These are phyloP conservation scores for Artemia franciscana DNA, from an alignment of 1,140 invertebrate species.

Conservation along the genomic window DNA sequence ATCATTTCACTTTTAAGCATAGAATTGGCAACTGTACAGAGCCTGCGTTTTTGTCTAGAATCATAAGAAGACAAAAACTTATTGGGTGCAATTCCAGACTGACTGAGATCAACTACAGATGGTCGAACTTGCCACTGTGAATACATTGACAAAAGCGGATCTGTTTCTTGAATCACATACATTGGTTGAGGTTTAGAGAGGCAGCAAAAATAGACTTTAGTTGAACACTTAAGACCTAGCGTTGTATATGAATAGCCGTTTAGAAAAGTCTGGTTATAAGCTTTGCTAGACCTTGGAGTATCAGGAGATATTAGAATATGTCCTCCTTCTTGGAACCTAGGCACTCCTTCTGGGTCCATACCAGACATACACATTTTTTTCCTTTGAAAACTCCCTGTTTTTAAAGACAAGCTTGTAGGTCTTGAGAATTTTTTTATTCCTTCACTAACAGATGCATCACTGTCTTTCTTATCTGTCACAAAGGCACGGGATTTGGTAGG, in stretches of 20 bases:
- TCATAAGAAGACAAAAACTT: slow-evolving; percentile 32
- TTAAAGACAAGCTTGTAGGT: slow-evolving; percentile 50
- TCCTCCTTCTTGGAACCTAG: slow-evolving; percentile 12
- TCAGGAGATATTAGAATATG: slow-evolving; percentile 38
- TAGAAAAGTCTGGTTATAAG: slow-evolving; percentile 60
- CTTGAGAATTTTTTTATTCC: slow-evolving; percentile 45
- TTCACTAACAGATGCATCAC: not conserved
- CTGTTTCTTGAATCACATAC: slow-evolving; percentile 48
- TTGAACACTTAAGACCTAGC: slow-evolving; percentile 67
- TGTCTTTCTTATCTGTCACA: slow-evolving; percentile 1
- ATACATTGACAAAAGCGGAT: slow-evolving; percentile 86
- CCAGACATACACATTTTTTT: slow-evolving; percentile 40
- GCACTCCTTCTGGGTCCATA: slow-evolving; percentile 31
- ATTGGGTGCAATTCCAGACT: slow-evolving; percentile 36
- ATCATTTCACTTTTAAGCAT: slow-evolving; percentile 25
- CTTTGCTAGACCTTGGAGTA: slow-evolving; percentile 61
- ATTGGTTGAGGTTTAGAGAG: slow-evolving; percentile 79
- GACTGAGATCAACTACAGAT: slow-evolving; percentile 37
- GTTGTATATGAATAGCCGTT: slow-evolving; percentile 83
- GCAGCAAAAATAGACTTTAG: slow-evolving; percentile 73
- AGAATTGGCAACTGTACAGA: slow-evolving; percentile 31
- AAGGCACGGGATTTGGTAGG: not conserved
- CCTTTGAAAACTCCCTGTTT: slow-evolving; percentile 49
- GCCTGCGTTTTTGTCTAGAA: slow-evolving; percentile 36
- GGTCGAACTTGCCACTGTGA: slow-evolving; percentile 62